phyloP scores from a whole-genome alignment of 2,888 invertebrate genomes.

The Spilarctia lutea region DNA sequence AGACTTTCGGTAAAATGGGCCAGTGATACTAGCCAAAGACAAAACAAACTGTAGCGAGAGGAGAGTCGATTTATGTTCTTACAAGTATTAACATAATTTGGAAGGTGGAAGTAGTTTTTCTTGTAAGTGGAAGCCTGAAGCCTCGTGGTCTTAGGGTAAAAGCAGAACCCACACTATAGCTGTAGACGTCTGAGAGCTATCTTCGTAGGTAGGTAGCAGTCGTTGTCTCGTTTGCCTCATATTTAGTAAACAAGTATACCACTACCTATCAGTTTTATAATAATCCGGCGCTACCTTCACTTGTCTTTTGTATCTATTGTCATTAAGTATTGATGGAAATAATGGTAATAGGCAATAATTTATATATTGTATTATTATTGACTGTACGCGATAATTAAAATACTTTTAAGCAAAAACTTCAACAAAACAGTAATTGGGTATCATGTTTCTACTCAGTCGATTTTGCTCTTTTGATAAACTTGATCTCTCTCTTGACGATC shows the following conservation, averaged over 20 bases:
- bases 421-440: background rate
- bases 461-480: background rate
- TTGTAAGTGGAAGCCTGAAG: too few relatives aligned
- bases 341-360: background rate
- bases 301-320: too few relatives aligned
- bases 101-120: background rate
- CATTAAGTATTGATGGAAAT: background rate
- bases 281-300: too few relatives aligned
- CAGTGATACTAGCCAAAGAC: background rate
- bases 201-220: too few relatives aligned
- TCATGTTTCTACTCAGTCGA: background rate
- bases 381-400: background rate
- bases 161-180: too few relatives aligned
- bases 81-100: constrained; percentile 12
- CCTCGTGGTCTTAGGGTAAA: too few relatives aligned
- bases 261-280: too few relatives aligned
- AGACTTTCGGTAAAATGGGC: too few relatives aligned
- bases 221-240: too few relatives aligned
- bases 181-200: too few relatives aligned
- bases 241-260: too few relatives aligned
- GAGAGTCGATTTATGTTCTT: constrained; percentile 13
- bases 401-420: background rate
- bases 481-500: background rate
- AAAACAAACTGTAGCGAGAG: constrained; percentile 13
- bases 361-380: too few relatives aligned